These are phyloP conservation scores for Pseudonaja textilis DNA, from an alignment of 2,113 vertebrate species.

Conservation along the genomic window DNA sequence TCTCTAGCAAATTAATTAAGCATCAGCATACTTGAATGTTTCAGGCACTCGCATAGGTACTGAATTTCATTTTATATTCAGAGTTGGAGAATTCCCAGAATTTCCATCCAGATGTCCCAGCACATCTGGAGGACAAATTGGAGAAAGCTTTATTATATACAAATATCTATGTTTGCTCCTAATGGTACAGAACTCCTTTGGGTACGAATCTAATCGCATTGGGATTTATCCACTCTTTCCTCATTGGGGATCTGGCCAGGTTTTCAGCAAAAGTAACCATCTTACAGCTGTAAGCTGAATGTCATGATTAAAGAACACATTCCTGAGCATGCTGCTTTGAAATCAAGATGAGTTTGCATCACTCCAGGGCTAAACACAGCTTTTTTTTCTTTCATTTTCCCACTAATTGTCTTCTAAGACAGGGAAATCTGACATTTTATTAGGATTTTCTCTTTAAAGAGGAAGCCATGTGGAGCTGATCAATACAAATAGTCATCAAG, in stretches of 20 bases:
- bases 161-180: background rate
- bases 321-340: background rate
- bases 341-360: slow-evolving; percentile 3
- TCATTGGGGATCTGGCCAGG: background rate
- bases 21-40: background rate
- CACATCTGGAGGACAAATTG: background rate
- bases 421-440: background rate
- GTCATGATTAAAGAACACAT: slow-evolving; percentile 13
- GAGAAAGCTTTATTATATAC: background rate
- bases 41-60: background rate
- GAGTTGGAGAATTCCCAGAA: background rate
- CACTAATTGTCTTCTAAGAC: background rate
- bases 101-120: background rate
- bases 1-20: background rate
- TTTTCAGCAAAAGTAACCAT: background rate
- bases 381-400: slow-evolving; percentile 1
- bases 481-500: background rate
- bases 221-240: background rate
- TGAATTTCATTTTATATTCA: background rate
- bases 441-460: slow-evolving; percentile 20
- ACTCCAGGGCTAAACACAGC: slow-evolving; percentile 5
- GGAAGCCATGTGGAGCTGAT: slow-evolving; percentile 10
- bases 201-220: background rate
- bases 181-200: background rate
- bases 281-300: background rate